Evolutionary conservation across 2,797 vertebrate genomes (phyloP).

Genomic region (Adelosebastes latens): DNA sequence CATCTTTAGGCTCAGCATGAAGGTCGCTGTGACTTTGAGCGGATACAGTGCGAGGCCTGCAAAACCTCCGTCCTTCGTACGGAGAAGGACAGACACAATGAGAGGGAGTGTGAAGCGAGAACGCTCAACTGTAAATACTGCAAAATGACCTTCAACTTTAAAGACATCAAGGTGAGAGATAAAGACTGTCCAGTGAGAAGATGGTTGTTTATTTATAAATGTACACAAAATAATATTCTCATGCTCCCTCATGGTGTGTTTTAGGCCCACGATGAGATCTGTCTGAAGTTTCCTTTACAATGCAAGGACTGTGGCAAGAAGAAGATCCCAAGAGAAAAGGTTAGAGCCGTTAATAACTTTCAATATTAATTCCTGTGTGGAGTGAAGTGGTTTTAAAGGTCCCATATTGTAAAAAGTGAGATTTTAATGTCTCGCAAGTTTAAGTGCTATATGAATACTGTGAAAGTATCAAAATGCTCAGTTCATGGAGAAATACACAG

Average conservation of each 20-base stretch:
- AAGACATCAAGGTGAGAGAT: constrained; percentile 81
- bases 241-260: neutral
- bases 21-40: constrained; percentile 82
- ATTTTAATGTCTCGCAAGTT: accelerated
- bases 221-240: neutral
- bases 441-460: no score
- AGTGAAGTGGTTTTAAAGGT: neutral
- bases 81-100: constrained; percentile 84
- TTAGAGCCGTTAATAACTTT: constrained; percentile 49
- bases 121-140: constrained; percentile 89
- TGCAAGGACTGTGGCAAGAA: constrained; percentile 95
- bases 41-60: constrained; percentile 83
- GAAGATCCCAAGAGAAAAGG: constrained; percentile 94
- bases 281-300: constrained; percentile 90
- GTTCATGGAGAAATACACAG: no score
- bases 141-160: constrained; percentile 83
- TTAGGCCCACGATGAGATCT: constrained; percentile 93
- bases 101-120: constrained; percentile 86
- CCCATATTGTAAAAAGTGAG: no score
- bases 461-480: no score
- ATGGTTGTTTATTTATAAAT: neutral
- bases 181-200: neutral
- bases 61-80: constrained; percentile 72
- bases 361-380: neutral
- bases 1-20: constrained; percentile 81